These are phyloP conservation scores for Petrocephalus sullivani DNA, from an alignment of 2,797 vertebrate species.

Conservation along the genomic window DNA sequence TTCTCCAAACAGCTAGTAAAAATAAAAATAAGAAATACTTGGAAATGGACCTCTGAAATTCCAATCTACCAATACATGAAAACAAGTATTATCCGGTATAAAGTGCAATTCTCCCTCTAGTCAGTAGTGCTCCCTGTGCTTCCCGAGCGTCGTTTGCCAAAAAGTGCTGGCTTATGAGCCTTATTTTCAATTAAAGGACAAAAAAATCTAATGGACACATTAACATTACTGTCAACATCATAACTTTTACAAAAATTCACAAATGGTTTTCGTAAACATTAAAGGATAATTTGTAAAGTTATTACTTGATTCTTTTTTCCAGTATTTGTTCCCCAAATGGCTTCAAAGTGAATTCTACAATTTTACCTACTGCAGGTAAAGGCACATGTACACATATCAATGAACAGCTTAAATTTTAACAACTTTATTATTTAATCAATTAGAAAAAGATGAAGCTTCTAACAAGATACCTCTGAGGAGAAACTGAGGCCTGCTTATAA, in stretches of 20 bases:
- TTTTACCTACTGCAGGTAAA: neutral
- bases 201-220: neutral
- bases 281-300: neutral
- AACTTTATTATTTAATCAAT: neutral
- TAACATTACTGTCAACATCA: neutral
- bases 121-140: neutral
- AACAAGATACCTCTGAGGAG: neutral
- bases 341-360: neutral
- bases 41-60: neutral
- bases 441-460: neutral
- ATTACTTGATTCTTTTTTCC: neutral
- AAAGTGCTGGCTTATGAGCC: neutral
- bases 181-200: neutral
- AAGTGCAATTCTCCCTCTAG: neutral
- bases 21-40: neutral
- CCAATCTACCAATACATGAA: neutral
- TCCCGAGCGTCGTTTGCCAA: neutral
- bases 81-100: neutral
- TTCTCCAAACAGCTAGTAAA: neutral
- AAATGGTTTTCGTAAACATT: neutral
- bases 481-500: neutral
- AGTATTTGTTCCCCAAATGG: neutral
- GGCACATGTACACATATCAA: neutral
- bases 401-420: constrained; percentile 3
- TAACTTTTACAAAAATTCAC: neutral